phyloP scores from a whole-genome alignment of 2,797 vertebrate species.

The Sebastes steindachneri region DNA sequence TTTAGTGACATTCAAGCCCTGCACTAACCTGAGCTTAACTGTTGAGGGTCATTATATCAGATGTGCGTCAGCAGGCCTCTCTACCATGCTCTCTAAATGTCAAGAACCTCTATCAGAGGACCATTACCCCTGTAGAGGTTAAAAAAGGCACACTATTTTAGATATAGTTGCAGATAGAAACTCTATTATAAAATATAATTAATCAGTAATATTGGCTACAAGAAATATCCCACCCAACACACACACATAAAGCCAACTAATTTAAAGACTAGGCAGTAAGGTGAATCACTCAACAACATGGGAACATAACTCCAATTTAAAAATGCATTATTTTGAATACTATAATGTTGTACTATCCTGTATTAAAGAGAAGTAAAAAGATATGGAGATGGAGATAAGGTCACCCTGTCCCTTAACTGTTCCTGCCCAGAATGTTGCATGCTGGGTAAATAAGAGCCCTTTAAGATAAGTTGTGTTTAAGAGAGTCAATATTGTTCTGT shows the following conservation, averaged over 20 bases:
- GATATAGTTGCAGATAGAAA: neutral
- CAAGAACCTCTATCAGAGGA: neutral
- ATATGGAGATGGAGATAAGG: conserved; percentile 32
- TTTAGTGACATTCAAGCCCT: neutral
- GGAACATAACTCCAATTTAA: neutral
- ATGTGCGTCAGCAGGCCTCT: conserved; percentile 10
- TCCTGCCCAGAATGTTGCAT: conserved; percentile 38
- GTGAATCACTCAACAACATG: neutral
- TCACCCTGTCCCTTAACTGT: conserved; percentile 42
- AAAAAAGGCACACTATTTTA: neutral
- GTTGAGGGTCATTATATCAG: conserved; percentile 2
- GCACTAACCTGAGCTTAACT: neutral
- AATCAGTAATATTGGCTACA: neutral
- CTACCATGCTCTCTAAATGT: neutral
- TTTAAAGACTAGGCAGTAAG: neutral
- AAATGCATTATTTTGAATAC: neutral
- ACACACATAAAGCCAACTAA: neutral
- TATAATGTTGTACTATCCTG: neutral
- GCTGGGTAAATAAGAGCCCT: conserved; percentile 45
- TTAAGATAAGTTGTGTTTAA: conserved; percentile 51
- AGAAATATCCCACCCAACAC: neutral
- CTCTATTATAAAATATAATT: too few relatives aligned
- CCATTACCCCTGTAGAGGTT: neutral
- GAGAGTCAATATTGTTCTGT: conserved; percentile 30
- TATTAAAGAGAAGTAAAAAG: neutral